These are phyloP conservation scores for Luperina nickerlii DNA, from an alignment of 2,888 invertebrate genomes.

Conservation along the genomic window DNA sequence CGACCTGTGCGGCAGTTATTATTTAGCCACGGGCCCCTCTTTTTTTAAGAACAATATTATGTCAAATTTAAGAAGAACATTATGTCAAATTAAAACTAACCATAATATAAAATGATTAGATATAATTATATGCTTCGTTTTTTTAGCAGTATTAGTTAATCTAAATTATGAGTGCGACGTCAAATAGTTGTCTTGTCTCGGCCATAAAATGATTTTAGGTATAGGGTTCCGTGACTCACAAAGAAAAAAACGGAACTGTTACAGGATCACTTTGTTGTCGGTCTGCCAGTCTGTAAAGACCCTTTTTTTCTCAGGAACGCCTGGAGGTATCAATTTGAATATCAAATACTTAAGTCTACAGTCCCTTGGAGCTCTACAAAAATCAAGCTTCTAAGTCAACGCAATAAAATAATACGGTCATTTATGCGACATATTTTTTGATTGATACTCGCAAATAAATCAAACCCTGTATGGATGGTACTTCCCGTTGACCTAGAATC, in stretches of 20 bases:
- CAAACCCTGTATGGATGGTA: neutral
- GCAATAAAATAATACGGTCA: neutral
- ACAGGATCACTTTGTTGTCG: neutral
- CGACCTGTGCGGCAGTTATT: too few relatives aligned
- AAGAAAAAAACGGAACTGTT: neutral
- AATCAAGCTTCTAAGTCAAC: neutral
- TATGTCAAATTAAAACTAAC: too few relatives aligned
- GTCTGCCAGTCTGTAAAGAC: neutral
- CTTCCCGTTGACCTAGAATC: neutral
- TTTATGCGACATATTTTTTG: neutral
- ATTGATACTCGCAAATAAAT: neutral
- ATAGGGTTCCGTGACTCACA: neutral
- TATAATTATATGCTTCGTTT: neutral
- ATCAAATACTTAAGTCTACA: neutral
- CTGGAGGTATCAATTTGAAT: neutral
- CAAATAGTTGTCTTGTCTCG: neutral
- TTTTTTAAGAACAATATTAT: neutral
- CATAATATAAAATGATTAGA: neutral
- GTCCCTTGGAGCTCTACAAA: neutral
- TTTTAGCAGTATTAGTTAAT: neutral
- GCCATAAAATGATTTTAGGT: neutral
- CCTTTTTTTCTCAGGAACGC: neutral
- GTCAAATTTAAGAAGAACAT: neutral
- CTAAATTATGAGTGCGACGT: neutral
- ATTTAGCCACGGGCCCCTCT: too few relatives aligned